A percentile compares a stretch with the other conserved stretches of the same genome.
Conservation (phyloP, 2,888 invertebrate species). For the Malacosoma neustria region DNA sequence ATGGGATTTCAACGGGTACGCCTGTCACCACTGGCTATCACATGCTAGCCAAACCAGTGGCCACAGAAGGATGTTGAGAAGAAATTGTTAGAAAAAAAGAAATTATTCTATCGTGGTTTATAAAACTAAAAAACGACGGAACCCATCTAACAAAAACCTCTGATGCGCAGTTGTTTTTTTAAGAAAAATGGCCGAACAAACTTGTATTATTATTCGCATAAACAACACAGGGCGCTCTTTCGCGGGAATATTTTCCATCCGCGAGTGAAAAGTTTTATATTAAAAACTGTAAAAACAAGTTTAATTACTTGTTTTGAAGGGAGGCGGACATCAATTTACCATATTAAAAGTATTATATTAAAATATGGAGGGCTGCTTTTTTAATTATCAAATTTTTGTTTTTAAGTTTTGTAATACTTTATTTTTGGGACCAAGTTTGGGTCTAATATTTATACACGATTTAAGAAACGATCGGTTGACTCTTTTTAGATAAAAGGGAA, state of each 20-base stretch:
- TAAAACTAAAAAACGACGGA: not conserved
- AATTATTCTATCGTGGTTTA: too few species aligned
- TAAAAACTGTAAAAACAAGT: constrained; percentile 54
- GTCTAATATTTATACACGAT: too few species aligned
- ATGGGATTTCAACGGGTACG: too few species aligned
- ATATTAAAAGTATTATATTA: constrained; percentile 45
- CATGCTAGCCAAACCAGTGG: too few species aligned
- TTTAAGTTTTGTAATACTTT: too few species aligned
- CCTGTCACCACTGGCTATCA: too few species aligned
- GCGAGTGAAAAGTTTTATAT: constrained; percentile 57
- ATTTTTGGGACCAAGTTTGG: too few species aligned
- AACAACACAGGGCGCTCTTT: constrained; percentile 16
- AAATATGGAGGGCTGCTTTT: constrained; percentile 24
- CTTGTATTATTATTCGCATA: constrained; percentile 20
- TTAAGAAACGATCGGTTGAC: too few species aligned
- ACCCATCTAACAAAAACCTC: not conserved
- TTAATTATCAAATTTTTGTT: constrained; percentile 16
- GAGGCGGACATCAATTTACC: constrained; percentile 40
- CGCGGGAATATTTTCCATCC: constrained; percentile 15
- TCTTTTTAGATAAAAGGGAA: too few species aligned
- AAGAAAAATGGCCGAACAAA: constrained; percentile 11
- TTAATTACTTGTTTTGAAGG: constrained; percentile 45
- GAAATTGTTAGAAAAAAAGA: too few species aligned
- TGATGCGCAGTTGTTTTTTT: not conserved
- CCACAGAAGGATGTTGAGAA: too few species aligned